phyloP scores from a whole-genome alignment of 1,140 invertebrate genomes.

The Drosophila malerkotliana region DNA sequence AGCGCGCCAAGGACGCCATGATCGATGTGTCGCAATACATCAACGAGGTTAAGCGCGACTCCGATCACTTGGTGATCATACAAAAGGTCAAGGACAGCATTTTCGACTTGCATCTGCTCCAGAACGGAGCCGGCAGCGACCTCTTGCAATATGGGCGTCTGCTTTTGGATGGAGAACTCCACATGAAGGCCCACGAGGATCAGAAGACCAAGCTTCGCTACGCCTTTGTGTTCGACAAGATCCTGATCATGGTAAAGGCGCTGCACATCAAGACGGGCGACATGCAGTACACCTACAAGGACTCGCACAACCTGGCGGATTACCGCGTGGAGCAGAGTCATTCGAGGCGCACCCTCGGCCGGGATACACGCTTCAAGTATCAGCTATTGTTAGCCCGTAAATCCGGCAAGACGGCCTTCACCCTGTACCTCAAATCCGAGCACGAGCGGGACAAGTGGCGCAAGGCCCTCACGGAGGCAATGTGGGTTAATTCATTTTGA shows the following conservation, averaged over 20 bases:
- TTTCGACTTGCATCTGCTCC: conserved; percentile 90
- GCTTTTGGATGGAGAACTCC: conserved; percentile 96
- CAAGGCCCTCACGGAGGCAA: conserved; percentile 94
- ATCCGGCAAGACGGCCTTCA: conserved; percentile 92
- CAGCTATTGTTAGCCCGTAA: conserved; percentile 94
- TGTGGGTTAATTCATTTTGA: conserved; percentile 87
- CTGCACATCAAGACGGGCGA: conserved; percentile 89
- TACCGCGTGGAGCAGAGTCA: conserved; percentile 93
- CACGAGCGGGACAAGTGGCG: conserved; percentile 96
- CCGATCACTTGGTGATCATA: conserved; percentile 95
- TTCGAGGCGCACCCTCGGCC: conserved; percentile 86
- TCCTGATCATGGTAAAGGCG: conserved; percentile 97
- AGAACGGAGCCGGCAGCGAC: conserved; percentile 90
- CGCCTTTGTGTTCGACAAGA: conserved; percentile 98
- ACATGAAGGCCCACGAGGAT: conserved; percentile 95
- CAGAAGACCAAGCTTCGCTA: conserved; percentile 93
- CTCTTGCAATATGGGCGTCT: conserved; percentile 95
- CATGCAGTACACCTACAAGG: conserved; percentile 96
- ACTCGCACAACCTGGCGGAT: conserved; percentile 92
- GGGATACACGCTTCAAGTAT: conserved; percentile 91
- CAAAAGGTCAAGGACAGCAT: conserved; percentile 95
- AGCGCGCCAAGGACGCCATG: conserved; percentile 97
- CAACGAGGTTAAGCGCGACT: conserved; percentile 99
- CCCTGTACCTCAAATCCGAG: conserved; percentile 94
- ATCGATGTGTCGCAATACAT: conserved; percentile 98